Evolutionary conservation across 2,797 vertebrate genomes (phyloP), one percentile per base, ranked within the genome.

Genomic region (Lutjanus campechanus): DNA sequence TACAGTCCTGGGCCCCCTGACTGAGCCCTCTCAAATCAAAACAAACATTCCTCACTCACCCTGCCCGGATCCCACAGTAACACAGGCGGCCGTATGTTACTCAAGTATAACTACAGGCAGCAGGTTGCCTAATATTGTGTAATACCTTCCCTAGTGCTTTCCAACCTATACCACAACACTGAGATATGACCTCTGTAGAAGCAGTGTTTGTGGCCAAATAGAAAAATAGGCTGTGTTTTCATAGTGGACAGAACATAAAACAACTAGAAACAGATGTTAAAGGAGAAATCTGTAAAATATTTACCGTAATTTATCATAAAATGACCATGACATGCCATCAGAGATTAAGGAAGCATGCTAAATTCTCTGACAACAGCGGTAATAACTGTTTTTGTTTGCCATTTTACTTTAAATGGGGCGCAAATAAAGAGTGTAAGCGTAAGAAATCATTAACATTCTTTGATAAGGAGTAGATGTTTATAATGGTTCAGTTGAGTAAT

Each of bases 51-150:
- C 63, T n/a, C 63, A 22, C 69, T 86, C 84, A 13, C 72, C 41
- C 75, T 59, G 70, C 76, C 82, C 13, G 4, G 46, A 76, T 85
- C 63, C 77, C 84, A 54, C 78, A 81, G 76, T 66, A 83, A 90
- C 78, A 83, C 83, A 76, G 54, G 43, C 84, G 64, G 77, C 77
- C 50, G 51, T 79, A 13, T 77, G 79, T 92, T 92, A 88, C 88
- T 89, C 85, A 89, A 93, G 86, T 82, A 19, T 16, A 79, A 74
- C 79, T 85, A 41, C 77, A 86, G 62, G 77, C 84, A 71, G 87
- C 68, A 87, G 81, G 76, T 82, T 87, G 73, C 59, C 63, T 69
- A 8, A 22, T 71, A 44, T 92, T 94, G 90, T 88, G 91, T 91
- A 91, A 93, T 47, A 68, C 40, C 16, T 58, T 77, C 46, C 50